Base-by-base conservation (phyloP, 1,140 invertebrate genomes). In the Proctacanthus coquilletti region DNA sequence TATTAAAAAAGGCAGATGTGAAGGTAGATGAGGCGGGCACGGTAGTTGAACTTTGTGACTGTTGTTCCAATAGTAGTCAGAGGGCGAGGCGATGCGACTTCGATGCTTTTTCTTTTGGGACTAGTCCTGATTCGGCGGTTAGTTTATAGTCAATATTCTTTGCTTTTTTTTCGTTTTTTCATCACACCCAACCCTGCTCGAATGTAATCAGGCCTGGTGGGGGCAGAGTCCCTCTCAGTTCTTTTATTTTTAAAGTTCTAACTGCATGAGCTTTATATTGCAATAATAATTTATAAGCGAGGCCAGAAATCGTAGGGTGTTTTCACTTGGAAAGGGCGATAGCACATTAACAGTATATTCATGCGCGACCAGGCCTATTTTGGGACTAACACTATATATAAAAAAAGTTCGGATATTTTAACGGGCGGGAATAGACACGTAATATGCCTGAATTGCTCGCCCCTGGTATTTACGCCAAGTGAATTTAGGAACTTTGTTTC, bases 61-160 rank as follows among this genome's bases (percentile, higher is more conserved):
- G 38, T 21, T n/a, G 21, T 32, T 39, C 38, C 5, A 9, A 9
- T 31, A 18, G 38, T 17, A 32, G 21, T 33, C 17, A 29, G 9
- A 11, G 18, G 20, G 21, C 29, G 13, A 18, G 30, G 18, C 17
- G n/a, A 36, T 21, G 33, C 21, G 36, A 19, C 4, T 29, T 17
- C 13, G 37, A 32, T 23, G 33, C 10, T 15, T 13, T 35, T 30
- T 14, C 10, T 34, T 27, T 25, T 39, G 39, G 35, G n/a, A 40
- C 17, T 42, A 40, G 36, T 34, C 40, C 43, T 2, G 14, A 36
- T 33, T 47, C 43, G 17, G 25, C 35, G 45, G 45, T 44, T 42
- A 44, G 45, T 47, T 42, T n/a, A 18, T 23, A 30, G 18, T 15
- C 15, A 34, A 36, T 13, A 15, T 33, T 33, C 6, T 32, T 41